These are phyloP conservation scores for Ceratosolen solmsi DNA, from an alignment of 1,140 invertebrate genomes.

Conservation along the genomic window DNA sequence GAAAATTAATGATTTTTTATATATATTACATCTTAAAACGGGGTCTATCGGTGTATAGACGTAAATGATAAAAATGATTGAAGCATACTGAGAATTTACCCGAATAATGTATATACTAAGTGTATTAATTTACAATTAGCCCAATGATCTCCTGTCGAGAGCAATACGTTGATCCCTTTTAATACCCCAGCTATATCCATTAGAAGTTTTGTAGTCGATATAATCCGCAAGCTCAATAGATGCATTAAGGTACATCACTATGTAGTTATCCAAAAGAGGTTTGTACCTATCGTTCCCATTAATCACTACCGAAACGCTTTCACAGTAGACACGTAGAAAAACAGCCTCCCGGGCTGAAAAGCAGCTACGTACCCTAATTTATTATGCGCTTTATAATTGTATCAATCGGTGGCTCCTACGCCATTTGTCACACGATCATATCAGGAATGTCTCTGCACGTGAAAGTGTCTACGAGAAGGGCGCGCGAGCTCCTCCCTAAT, in stretches of 20 bases:
- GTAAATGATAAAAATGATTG: too few species aligned
- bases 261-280: not conserved
- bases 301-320: not conserved
- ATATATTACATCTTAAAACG: too few species aligned
- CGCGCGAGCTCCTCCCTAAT: too few species aligned
- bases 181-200: not conserved
- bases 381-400: not conserved
- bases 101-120: too few species aligned
- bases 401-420: too few species aligned
- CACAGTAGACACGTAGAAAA: not conserved
- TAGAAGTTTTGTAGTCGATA: not conserved
- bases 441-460: too few species aligned
- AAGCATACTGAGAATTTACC: too few species aligned
- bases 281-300: not conserved
- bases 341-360: too few species aligned
- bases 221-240: conserved; percentile 1
- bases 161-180: not conserved
- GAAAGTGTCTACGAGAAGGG: too few species aligned
- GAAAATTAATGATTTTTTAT: too few species aligned
- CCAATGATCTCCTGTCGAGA: not conserved
- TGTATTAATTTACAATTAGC: not conserved
- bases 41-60: too few species aligned
- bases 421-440: too few species aligned
- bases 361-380: not conserved
- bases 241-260: not conserved